A percentile compares a stretch with the other conserved stretches of the same genome.
Conservation (phyloP, 2,113 vertebrate species). For the Clupea harengus region DNA sequence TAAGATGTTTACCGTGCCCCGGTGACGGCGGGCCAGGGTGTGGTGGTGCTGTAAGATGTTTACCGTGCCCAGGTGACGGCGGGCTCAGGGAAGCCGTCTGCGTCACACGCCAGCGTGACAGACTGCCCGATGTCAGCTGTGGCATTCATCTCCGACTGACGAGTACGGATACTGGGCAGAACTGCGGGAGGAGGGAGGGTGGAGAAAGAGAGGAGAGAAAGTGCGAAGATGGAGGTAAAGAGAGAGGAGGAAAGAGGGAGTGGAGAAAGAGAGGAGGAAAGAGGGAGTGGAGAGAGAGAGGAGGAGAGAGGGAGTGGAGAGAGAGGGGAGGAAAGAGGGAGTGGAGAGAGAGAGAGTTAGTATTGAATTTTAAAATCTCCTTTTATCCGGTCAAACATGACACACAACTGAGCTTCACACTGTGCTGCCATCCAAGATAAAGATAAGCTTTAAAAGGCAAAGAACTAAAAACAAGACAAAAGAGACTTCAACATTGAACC, state of each 20-base stretch:
- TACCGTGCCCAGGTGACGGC: slow-evolving; percentile 91
- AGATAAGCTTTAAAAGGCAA: too few species aligned
- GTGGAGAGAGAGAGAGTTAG: not conserved
- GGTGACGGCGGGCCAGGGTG: slow-evolving; percentile 86
- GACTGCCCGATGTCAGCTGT: slow-evolving; percentile 84
- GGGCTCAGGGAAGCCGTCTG: slow-evolving; percentile 92
- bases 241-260: too few species aligned
- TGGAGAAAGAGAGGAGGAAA: not conserved
- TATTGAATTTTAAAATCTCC: too few species aligned
- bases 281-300: not conserved
- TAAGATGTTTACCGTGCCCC: slow-evolving; percentile 97
- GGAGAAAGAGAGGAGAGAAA: not conserved
- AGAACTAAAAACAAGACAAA: too few species aligned
- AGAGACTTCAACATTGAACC: too few species aligned
- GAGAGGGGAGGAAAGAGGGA: too few species aligned
- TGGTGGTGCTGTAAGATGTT: too few species aligned
- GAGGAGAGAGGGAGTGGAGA: too few species aligned
- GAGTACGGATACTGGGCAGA: slow-evolving; percentile 85
- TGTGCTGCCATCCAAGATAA: too few species aligned
- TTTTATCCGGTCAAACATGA: too few species aligned
- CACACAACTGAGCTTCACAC: too few species aligned
- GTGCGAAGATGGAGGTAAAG: too few species aligned
- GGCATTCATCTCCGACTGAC: slow-evolving; percentile 85
- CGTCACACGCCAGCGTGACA: slow-evolving; percentile 86
- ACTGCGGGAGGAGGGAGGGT: slow-evolving; percentile 66